Conservation (phyloP, 2,113 vertebrate species). For the Penelope pileata region DNA sequence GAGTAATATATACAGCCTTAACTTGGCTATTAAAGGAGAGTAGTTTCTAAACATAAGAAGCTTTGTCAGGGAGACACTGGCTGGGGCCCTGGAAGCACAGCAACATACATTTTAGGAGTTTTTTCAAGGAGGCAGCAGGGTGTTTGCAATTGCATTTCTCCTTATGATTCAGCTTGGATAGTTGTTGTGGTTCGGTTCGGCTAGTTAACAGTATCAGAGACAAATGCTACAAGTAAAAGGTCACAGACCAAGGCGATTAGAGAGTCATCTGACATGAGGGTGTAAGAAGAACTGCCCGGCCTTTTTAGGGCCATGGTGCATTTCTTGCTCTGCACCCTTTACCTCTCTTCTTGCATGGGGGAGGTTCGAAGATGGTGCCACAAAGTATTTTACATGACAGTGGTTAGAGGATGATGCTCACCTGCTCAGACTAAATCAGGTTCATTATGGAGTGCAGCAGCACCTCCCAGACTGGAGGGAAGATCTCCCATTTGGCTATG, state of each 20-base stretch:
- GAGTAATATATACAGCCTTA: not conserved
- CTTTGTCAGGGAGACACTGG: not conserved
- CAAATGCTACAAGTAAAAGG: not conserved
- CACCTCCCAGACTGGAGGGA: not conserved
- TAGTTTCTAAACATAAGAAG: not conserved
- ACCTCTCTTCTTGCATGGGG: not conserved
- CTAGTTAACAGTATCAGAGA: not conserved
- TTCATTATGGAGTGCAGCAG: constrained; percentile 6
- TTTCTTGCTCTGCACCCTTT: not conserved
- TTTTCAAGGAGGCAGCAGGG: constrained; percentile 8
- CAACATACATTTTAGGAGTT: not conserved
- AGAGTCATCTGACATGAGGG: not conserved
- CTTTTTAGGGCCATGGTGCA: not conserved
- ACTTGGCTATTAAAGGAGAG: not conserved
- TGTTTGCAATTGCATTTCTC: not conserved
- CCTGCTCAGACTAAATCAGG: constrained; percentile 24
- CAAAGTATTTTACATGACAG: not conserved
- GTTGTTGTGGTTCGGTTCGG: not conserved
- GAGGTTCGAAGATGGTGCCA: not conserved
- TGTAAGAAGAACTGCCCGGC: not conserved
- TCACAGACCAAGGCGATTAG: not conserved
- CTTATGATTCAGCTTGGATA: not conserved
- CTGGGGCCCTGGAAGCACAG: not conserved
- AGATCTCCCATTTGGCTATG: not conserved
- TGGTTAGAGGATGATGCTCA: not conserved